Evolutionary conservation across 2,113 vertebrate species (phyloP).

Genomic region (Campylomormyrus numenius): DNA sequence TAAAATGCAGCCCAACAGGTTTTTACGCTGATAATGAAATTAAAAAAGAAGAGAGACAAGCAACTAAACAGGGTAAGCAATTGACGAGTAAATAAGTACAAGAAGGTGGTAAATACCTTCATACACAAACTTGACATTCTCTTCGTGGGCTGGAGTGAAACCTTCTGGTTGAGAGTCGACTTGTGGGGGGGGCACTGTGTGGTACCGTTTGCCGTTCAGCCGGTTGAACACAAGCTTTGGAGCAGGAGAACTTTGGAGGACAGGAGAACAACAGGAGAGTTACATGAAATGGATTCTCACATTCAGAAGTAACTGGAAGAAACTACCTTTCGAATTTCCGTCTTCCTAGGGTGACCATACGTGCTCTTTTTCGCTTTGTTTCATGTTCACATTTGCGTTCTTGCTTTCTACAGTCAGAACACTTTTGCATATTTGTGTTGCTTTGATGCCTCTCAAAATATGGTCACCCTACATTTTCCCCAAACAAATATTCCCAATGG

Average conservation of each 20-base stretch:
- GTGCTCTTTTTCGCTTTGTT: neutral
- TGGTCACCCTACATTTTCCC: neutral
- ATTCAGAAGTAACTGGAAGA: neutral
- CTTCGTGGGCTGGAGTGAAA: slow-evolving; percentile 75
- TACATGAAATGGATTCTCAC: neutral
- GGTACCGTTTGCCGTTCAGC: slow-evolving; percentile 72
- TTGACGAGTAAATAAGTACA: no score
- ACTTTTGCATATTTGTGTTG: neutral
- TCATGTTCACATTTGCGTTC: neutral
- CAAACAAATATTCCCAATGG: neutral
- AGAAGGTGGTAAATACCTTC: slow-evolving; percentile 56
- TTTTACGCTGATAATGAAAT: no score
- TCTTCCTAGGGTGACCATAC: neutral
- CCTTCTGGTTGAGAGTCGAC: slow-evolving; percentile 54
- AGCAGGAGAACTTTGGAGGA: slow-evolving; percentile 48
- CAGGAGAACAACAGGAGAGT: neutral
- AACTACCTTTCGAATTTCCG: neutral
- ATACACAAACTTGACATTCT: slow-evolving; percentile 80
- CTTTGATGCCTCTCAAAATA: neutral
- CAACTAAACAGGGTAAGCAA: no score
- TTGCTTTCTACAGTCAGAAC: neutral
- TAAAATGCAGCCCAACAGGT: no score
- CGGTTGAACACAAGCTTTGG: slow-evolving; percentile 84
- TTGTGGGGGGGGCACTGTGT: slow-evolving; percentile 44
- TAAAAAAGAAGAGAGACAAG: no score